Conservation (phyloP, 1,140 invertebrate species). For the Sarcophaga bullata region DNA sequence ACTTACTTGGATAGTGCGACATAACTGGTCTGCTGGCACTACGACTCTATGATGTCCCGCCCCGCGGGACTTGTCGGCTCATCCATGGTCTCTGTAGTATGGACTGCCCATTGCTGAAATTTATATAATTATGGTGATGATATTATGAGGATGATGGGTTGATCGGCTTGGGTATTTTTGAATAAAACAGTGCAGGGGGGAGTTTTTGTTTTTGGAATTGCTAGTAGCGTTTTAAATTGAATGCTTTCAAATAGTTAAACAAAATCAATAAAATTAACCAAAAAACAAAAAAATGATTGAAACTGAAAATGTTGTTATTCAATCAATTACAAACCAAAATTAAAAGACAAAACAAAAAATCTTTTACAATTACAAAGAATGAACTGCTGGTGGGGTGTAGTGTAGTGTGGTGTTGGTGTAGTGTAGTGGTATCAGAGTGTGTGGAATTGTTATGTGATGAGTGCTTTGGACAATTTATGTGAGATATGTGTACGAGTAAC, state of each 20-base stretch:
- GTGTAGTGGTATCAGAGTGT: no score
- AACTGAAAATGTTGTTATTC: constrained; percentile 27
- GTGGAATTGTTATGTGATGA: no score
- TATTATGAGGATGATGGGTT: constrained; percentile 66
- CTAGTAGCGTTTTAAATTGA: constrained; percentile 43
- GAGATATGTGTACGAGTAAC: no score
- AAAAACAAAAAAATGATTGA: constrained; percentile 35
- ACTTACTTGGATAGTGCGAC: constrained; percentile 66
- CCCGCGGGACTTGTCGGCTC: constrained; percentile 77
- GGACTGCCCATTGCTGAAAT: constrained; percentile 70
- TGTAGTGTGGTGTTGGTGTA: no score
- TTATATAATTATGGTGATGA: constrained; percentile 69
- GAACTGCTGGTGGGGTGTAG: no score
- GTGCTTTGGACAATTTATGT: no score
- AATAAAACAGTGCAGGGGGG: constrained; percentile 52
- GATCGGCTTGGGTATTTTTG: constrained; percentile 72
- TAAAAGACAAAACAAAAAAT: constrained; percentile 35
- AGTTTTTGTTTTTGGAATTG: constrained; percentile 50
- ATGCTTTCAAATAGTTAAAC: constrained; percentile 45
- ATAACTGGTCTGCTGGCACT: constrained; percentile 70
- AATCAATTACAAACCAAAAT: constrained; percentile 31
- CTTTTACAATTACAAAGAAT: no score
- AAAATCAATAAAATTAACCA: constrained; percentile 28
- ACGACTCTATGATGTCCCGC: constrained; percentile 73
- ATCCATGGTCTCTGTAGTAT: constrained; percentile 78